Percentiles rank a stretch among this genome's conserved stretches.
phyloP scores from a whole-genome alignment of 2,113 vertebrate species.

The Ctenomys sociabilis region DNA sequence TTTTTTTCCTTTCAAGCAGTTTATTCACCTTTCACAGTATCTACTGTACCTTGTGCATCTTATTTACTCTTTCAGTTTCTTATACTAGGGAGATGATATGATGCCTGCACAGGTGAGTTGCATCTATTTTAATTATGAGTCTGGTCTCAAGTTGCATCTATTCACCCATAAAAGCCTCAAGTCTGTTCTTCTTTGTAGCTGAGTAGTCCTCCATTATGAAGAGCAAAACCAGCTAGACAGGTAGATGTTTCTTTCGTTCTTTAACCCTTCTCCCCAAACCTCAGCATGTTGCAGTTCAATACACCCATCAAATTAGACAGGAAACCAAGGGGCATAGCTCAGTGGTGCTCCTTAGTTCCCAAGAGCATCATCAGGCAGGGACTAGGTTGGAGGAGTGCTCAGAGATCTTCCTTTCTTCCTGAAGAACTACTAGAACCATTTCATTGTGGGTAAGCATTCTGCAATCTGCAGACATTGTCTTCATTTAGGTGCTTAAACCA shows the following conservation, averaged over 20 bases:
- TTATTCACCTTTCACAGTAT: too few species aligned
- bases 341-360: background rate
- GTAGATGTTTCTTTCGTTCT: background rate
- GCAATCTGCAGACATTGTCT: background rate
- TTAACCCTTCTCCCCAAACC: background rate
- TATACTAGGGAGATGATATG: too few species aligned
- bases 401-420: background rate
- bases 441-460: background rate
- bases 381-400: fast-evolving
- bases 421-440: background rate
- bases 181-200: too few species aligned
- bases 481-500: fast-evolving
- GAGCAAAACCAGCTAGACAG: background rate
- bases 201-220: background rate
- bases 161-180: too few species aligned
- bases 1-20: too few species aligned
- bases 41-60: too few species aligned
- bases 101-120: too few species aligned
- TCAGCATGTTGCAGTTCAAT: fast-evolving
- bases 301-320: fast-evolving
- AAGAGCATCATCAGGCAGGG: background rate
- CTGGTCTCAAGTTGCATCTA: too few species aligned
- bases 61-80: too few species aligned
- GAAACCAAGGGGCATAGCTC: background rate
- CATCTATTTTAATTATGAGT: too few species aligned